Evolutionary conservation across 37 sponge, comb jelly and placozoan species (phyloP), one percentile per base, ranked within the genome.

Genomic region (Chondrosia reniformis): DNA sequence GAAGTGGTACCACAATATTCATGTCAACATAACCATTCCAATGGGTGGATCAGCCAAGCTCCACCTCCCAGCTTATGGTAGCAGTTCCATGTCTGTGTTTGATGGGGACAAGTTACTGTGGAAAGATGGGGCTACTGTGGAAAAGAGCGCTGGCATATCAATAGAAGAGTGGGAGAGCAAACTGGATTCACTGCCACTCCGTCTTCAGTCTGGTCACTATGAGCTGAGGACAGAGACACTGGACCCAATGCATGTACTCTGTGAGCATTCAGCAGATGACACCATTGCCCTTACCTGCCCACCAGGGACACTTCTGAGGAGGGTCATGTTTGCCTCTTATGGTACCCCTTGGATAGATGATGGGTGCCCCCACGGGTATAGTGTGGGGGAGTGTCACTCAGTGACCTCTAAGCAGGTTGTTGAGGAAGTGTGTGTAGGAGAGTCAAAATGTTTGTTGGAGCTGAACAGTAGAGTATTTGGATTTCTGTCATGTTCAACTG

Each of bases 21-120:
- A 69, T 30, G 72, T 69, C n/a, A 69, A 69, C 42, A 44, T 39
- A 15, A 69, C 41, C 72, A 69, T 69, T 7, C 72, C 72, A 17
- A 25, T 69, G n/a, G 72, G 72, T 7, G 43, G 72, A 21, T 69
- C 72, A 25, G 72, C 72, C n/a, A 40, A 21, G n/a, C 72, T 69
- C 72, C 72, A 69, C 43, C 72, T 69, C 8, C 72, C 72, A 15
- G 39, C 41, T 69, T 44, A 69, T 7, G 72, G 72, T 12, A 44
- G 37, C 4, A 69, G 41, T 10, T 69, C 72, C 1, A 38, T 69
- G 72, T 69, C 72, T 7, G 72, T 69, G 43, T 69, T 34, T 40
- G 72, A 69, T 39, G 41, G 36, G 17, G 72, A 44, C 21, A 69
- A 6, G 43, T 34, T 69, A 10, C 44, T 69, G 72, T 69, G 72